Percentiles rank a stretch among this genome's conserved stretches.
phyloP scores from a whole-genome alignment of 2,888 invertebrate genomes.

The Pterostichus madidus region DNA sequence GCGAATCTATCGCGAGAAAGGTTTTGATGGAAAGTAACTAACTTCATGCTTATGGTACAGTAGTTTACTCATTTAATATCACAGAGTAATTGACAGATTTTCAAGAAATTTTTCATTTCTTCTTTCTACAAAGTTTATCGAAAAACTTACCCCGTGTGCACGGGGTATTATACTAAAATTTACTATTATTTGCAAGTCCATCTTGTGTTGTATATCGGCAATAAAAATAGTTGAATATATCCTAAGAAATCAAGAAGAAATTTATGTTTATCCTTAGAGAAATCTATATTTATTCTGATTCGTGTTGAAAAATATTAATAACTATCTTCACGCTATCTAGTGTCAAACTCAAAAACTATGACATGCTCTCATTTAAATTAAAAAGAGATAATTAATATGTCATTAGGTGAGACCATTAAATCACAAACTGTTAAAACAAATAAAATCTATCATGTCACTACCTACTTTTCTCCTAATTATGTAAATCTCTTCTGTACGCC shows the following conservation, averaged over 20 bases:
- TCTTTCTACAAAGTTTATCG: too few species aligned
- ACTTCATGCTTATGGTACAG: too few species aligned
- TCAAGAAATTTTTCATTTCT: too few species aligned
- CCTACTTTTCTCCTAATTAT: conserved; percentile 51
- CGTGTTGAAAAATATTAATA: neutral
- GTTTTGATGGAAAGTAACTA: too few species aligned
- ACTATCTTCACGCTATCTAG: neutral
- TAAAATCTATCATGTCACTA: neutral
- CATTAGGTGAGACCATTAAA: neutral
- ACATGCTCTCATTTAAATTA: neutral
- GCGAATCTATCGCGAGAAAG: too few species aligned
- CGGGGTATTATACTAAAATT: neutral
- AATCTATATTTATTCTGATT: too few species aligned
- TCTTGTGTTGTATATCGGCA: neutral
- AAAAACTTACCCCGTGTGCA: too few species aligned
- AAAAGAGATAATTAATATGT: conserved; percentile 2
- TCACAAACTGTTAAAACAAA: neutral
- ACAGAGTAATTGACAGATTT: too few species aligned
- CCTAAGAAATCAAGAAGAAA: too few species aligned
- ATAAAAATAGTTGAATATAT: neutral
- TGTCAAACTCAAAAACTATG: neutral
- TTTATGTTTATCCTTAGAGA: too few species aligned
- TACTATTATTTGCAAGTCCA: too few species aligned
- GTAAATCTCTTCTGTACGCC: conserved; percentile 12
- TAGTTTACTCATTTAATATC: too few species aligned